These are phyloP conservation scores for Callyntrura guangdongensis DNA, from an alignment of 2,888 invertebrate genomes.

Conservation along the genomic window DNA sequence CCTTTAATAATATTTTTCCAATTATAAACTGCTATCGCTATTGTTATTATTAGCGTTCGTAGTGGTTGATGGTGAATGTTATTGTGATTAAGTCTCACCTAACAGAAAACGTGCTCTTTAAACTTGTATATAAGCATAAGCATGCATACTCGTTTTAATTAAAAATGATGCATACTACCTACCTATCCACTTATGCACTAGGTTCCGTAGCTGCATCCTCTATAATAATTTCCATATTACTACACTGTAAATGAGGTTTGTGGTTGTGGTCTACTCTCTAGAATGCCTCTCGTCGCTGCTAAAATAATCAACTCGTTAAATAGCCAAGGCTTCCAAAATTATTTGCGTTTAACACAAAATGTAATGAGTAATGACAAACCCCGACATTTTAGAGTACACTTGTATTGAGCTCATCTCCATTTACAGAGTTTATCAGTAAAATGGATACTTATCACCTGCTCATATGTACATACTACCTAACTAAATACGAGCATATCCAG, in stretches of 20 bases:
- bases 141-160: not conserved
- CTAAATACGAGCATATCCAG: not conserved
- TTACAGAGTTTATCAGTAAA: not conserved
- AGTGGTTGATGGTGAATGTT: not conserved
- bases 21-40: not conserved
- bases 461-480: not conserved
- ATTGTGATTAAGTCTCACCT: not conserved
- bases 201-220: constrained; percentile 4
- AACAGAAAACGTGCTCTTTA: not conserved
- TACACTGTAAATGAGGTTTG: not conserved
- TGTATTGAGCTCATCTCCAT: too few species aligned
- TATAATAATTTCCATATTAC: not conserved
- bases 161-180: not conserved
- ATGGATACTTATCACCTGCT: too few species aligned
- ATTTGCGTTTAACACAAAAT: constrained; percentile 10
- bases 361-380: constrained; percentile 57
- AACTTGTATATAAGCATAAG: not conserved
- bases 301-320: constrained; percentile 61
- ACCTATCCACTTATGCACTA: not conserved
- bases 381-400: not conserved
- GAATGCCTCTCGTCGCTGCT: too few species aligned
- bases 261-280: constrained; percentile 8
- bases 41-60: not conserved
- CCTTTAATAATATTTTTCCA: constrained; percentile 1
- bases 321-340: constrained; percentile 61